Percentiles rank a stretch among this genome's conserved stretches.
phyloP scores from a whole-genome alignment of 2,888 invertebrate genomes.

The Ashinkailepas kermadecensis region DNA sequence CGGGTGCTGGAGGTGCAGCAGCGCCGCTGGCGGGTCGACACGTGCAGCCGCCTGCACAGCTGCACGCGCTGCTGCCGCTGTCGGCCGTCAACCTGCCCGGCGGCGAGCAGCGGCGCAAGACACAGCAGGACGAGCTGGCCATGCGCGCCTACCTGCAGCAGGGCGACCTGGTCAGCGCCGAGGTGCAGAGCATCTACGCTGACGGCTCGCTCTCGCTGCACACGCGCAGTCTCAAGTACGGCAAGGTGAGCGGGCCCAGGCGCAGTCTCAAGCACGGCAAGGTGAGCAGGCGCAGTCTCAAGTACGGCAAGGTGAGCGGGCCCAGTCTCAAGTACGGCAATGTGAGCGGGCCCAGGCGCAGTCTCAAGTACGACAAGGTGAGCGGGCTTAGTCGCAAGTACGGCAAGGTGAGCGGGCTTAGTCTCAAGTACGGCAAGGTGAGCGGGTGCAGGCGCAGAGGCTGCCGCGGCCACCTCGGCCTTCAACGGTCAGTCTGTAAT shows the following conservation, averaged over 20 bases:
- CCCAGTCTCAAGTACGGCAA: too few species aligned
- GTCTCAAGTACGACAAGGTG: too few species aligned
- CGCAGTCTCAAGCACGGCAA: too few species aligned
- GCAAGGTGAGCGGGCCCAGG: slow-evolving; percentile 53
- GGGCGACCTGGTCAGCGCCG: slow-evolving; percentile 94
- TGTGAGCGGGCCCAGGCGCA: too few species aligned
- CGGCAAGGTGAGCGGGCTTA: too few species aligned
- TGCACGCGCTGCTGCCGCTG: slow-evolving; percentile 61
- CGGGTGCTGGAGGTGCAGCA: slow-evolving; percentile 82
- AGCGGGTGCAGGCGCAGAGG: too few species aligned
- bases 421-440: too few species aligned
- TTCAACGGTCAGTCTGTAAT: too few species aligned
- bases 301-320: too few species aligned
- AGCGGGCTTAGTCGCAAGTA: too few species aligned
- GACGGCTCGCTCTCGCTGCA: slow-evolving; percentile 91
- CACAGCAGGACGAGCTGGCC: slow-evolving; percentile 93
- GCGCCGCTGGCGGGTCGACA: slow-evolving; percentile 80
- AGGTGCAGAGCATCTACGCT: slow-evolving; percentile 85
- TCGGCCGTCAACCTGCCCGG: slow-evolving; percentile 97
- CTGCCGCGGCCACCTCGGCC: too few species aligned
- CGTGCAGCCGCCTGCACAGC: slow-evolving; percentile 68
- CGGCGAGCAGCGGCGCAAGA: slow-evolving; percentile 58
- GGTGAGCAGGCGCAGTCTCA: too few species aligned
- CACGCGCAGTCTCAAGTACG: slow-evolving; percentile 93
- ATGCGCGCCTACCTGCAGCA: slow-evolving; percentile 92